Evolutionary conservation across 2,797 vertebrate species (phyloP).

Genomic region (Melanotaenia parkinsoni): DNA sequence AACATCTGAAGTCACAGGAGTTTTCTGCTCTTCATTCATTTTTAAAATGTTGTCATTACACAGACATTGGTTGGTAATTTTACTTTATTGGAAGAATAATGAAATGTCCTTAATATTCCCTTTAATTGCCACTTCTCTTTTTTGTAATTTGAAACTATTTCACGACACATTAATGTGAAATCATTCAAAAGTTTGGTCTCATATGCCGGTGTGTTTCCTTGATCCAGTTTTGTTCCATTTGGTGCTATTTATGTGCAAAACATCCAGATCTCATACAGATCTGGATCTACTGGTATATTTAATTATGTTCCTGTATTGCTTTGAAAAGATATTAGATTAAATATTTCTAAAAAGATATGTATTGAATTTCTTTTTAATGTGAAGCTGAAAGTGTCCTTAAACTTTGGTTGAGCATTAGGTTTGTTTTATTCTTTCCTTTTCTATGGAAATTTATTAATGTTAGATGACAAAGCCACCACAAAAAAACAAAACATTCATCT

Average conservation of each 20-base stretch:
- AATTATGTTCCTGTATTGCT: too few species aligned
- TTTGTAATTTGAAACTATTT: background rate
- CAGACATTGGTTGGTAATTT: background rate
- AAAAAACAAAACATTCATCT: background rate
- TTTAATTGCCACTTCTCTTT: too few species aligned
- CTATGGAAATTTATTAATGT: constrained; percentile 8
- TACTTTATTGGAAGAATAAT: constrained; percentile 7
- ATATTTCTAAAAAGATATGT: too few species aligned
- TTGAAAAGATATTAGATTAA: too few species aligned
- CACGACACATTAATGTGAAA: background rate
- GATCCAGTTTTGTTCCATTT: too few species aligned
- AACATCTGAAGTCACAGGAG: background rate
- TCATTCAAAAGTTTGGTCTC: constrained; percentile 8
- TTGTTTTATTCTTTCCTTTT: constrained; percentile 35
- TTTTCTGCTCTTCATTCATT: background rate
- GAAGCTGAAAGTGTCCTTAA: too few species aligned
- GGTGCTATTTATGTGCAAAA: too few species aligned
- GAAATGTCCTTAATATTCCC: background rate
- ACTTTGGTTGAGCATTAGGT: background rate
- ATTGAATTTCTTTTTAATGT: too few species aligned
- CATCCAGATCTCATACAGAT: too few species aligned
- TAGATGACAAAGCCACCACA: constrained; percentile 3
- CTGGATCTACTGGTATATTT: too few species aligned
- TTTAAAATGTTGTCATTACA: background rate
- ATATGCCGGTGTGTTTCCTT: too few species aligned